Evolutionary conservation across 2,888 invertebrate species (phyloP), one percentile per base, ranked within the genome.

Genomic region (Cyaniris semiargus): DNA sequence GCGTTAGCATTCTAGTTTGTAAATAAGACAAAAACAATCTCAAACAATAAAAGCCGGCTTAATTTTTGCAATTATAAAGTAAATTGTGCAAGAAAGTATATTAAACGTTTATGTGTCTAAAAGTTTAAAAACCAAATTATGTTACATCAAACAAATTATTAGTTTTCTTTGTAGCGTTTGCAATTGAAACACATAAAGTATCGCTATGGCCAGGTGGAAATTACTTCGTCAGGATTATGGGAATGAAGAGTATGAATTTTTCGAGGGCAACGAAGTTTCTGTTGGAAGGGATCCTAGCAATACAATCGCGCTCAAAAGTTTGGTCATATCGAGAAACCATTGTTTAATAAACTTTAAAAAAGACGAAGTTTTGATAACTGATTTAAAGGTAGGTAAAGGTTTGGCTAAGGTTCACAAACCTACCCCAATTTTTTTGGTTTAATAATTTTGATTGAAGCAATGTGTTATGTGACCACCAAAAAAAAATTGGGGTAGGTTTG

Each of bases 251-350:
- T 89, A 83, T 80, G 83, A 82, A 48, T 82, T 92, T 58, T 77
- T 82, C 8, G 90, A 90, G 81, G 92, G 90, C 23, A 89, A 90
- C 31, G 85, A 88, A 81, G 84, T 90, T 34, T 88, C 90, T 66
- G 85, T 94, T 23, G 94, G 94, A 58, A 84, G 94, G 82, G 89
- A 88, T 70, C 72, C 84, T 15, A 84, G 86, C 66, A 93, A 91
- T 81, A 86, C 81, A 53, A 87, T 94, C 81, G 82, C 85, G 56
- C 83, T 93, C 27, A 83, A 89, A 70, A 92, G 92, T 80, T 85
- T 90, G 80, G 89, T 91, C 10, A 87, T 94, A 83, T 94, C 93
- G 13, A 86, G 93, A 81, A 87, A 88, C 80, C 93, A 94, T 80
- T 93, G 93, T 84, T 79, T 87, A 66, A 81, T 94, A 75, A 81